Evolutionary conservation across 1,140 invertebrate genomes (phyloP).

Genomic region (Drosophila subobscura): DNA sequence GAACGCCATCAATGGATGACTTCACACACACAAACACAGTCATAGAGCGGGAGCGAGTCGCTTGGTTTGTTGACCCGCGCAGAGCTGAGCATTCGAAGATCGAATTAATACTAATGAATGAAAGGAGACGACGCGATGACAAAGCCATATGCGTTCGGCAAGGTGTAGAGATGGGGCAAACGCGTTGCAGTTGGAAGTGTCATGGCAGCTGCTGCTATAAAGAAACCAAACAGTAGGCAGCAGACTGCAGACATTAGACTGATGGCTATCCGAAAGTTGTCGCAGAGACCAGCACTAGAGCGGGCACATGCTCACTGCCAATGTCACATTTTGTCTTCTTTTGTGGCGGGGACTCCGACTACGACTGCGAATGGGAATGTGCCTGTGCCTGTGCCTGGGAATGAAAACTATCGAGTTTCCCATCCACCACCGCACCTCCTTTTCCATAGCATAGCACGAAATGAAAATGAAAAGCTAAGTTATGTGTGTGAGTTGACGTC

Average conservation of each 20-base stretch:
- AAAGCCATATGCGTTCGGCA: constrained; percentile 24
- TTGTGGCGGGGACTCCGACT: too few relatives aligned
- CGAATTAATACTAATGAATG: constrained; percentile 50
- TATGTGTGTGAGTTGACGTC: constrained; percentile 56
- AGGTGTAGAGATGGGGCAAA: constrained; percentile 21
- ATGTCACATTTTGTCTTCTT: constrained; percentile 23
- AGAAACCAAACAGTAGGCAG: too few relatives aligned
- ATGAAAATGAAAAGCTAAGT: constrained; percentile 73
- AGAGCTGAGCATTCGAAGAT: constrained; percentile 49
- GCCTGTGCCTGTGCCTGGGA: constrained; percentile 10
- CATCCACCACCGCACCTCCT: constrained; percentile 1
- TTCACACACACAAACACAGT: constrained; percentile 26
- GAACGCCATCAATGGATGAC: constrained; percentile 72
- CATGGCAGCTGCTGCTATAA: not conserved
- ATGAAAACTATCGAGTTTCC: constrained; percentile 48
- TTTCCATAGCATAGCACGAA: constrained; percentile 2
- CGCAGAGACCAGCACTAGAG: constrained; percentile 7
- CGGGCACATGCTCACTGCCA: constrained; percentile 49
- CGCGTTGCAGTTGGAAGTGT: not conserved
- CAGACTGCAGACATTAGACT: too few relatives aligned
- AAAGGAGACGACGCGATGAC: constrained; percentile 50
- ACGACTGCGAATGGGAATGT: not conserved
- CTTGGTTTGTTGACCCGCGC: constrained; percentile 74
- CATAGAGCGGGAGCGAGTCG: constrained; percentile 35
- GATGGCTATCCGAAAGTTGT: constrained; percentile 2